Percentiles rank a stretch among this genome's conserved stretches.
phyloP scores from a whole-genome alignment of 2,888 invertebrate genomes.

The Meandrusa payeni region DNA sequence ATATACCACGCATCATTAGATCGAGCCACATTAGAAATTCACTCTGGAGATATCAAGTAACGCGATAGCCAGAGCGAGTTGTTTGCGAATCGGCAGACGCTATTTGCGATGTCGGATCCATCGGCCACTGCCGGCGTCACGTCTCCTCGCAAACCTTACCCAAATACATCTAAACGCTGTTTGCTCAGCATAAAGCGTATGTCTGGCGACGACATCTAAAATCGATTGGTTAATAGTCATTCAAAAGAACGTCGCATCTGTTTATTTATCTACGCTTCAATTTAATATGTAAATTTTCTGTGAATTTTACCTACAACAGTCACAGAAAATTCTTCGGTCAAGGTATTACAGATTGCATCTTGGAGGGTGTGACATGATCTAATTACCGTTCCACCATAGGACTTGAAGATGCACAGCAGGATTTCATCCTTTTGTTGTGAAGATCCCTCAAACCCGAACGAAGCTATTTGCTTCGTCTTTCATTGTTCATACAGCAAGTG shows the following conservation, averaged over 20 bases:
- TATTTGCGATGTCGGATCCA: slow-evolving; percentile 71
- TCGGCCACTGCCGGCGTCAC: slow-evolving; percentile 70
- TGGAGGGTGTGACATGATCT: no score
- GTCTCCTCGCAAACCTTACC: slow-evolving; percentile 50
- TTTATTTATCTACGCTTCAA: slow-evolving; percentile 15
- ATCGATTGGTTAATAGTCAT: slow-evolving; percentile 42
- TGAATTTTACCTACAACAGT: no score
- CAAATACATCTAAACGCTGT: slow-evolving; percentile 69
- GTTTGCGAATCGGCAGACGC: slow-evolving; percentile 70
- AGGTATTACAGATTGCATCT: no score
- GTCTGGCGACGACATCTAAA: slow-evolving; percentile 60
- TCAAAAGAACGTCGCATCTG: slow-evolving; percentile 8
- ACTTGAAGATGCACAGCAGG: no score
- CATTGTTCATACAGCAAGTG: no score
- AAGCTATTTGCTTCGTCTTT: no score
- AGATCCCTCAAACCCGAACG: no score
- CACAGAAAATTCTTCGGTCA: no score
- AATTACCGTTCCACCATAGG: no score
- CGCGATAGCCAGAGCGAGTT: slow-evolving; percentile 63
- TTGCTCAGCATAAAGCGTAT: slow-evolving; percentile 56
- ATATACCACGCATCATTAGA: no score
- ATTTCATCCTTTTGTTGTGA: no score
- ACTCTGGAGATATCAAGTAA: slow-evolving; percentile 41
- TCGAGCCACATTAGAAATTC: slow-evolving; percentile 7
- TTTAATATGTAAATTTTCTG: no score